Conservation (phyloP, 2,888 invertebrate genomes). For the Pilophorus perplexus region DNA sequence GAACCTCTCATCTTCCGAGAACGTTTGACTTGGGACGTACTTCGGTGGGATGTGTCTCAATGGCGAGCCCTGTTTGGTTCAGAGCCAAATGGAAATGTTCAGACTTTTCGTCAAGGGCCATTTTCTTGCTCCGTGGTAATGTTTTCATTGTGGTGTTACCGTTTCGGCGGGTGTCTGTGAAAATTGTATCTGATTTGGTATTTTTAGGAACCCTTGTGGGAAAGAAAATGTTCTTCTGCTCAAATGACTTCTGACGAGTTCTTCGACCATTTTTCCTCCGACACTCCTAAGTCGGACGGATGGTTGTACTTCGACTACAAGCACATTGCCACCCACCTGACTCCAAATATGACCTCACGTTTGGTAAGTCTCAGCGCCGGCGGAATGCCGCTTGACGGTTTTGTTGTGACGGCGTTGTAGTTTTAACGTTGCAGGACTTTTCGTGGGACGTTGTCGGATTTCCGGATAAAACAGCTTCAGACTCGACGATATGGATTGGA, state of each 20-base stretch:
- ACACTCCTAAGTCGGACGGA: constrained; percentile 28
- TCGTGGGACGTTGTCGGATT: constrained; percentile 72
- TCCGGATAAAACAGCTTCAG: constrained; percentile 61
- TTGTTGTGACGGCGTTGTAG: too few species aligned
- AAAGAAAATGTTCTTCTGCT: constrained; percentile 63
- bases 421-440: constrained; percentile 56
- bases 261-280: constrained; percentile 48
- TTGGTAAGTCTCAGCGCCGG: too few species aligned
- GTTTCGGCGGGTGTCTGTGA: not conserved
- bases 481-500: constrained; percentile 86
- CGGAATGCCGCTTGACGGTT: too few species aligned
- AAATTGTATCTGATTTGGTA: not conserved
- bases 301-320: constrained; percentile 87
- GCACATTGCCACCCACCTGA: constrained; percentile 58
- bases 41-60: constrained; percentile 61
- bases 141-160: constrained; percentile 55
- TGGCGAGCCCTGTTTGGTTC: constrained; percentile 60
- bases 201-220: constrained; percentile 69
- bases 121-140: constrained; percentile 51
- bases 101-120: constrained; percentile 33
- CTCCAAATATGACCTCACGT: not conserved
- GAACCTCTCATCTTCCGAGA: constrained; percentile 60
- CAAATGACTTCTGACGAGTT: constrained; percentile 57
- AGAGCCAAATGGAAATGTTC: constrained; percentile 55
- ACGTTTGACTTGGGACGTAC: constrained; percentile 60